Evolutionary conservation across 1,140 invertebrate species (phyloP).

Genomic region (Drosophila cardini): DNA sequence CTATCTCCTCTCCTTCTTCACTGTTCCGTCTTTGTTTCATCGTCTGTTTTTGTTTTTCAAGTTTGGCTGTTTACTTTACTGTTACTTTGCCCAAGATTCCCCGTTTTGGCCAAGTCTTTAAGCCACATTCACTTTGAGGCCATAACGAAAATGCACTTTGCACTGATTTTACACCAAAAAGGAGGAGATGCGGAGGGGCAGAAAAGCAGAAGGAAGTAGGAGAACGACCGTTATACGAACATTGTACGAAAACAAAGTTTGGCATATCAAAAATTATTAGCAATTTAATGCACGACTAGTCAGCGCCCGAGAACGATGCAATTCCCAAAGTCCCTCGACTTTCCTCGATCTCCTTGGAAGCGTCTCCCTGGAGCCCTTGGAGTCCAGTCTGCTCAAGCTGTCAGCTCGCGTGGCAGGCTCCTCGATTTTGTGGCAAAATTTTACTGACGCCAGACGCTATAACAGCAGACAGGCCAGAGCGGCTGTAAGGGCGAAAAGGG

Average conservation of each 20-base stretch:
- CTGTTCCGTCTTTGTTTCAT: neutral
- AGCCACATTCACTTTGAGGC: constrained; percentile 25
- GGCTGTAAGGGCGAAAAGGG: neutral
- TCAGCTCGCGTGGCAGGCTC: constrained; percentile 11
- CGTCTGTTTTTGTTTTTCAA: constrained; percentile 29
- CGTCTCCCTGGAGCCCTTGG: neutral
- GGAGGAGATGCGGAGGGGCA: neutral
- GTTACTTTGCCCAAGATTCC: constrained; percentile 21
- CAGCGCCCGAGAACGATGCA: constrained; percentile 28
- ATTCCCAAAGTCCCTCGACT: constrained; percentile 3
- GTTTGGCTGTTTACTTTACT: constrained; percentile 46
- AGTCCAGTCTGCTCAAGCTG: constrained; percentile 27
- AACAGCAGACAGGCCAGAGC: constrained; percentile 41
- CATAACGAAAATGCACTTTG: constrained; percentile 44
- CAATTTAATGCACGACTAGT: constrained; percentile 82
- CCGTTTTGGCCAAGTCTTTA: constrained; percentile 29
- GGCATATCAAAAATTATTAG: constrained; percentile 78
- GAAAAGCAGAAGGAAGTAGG: neutral
- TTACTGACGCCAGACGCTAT: constrained; percentile 69
- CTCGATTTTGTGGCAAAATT: constrained; percentile 59
- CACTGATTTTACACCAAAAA: constrained; percentile 34
- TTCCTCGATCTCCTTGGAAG: neutral
- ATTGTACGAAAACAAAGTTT: constrained; percentile 60
- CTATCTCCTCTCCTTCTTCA: neutral
- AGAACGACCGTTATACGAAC: constrained; percentile 1